Base-by-base conservation (phyloP, 2,113 vertebrate genomes). In the Spermophilus dauricus region DNA sequence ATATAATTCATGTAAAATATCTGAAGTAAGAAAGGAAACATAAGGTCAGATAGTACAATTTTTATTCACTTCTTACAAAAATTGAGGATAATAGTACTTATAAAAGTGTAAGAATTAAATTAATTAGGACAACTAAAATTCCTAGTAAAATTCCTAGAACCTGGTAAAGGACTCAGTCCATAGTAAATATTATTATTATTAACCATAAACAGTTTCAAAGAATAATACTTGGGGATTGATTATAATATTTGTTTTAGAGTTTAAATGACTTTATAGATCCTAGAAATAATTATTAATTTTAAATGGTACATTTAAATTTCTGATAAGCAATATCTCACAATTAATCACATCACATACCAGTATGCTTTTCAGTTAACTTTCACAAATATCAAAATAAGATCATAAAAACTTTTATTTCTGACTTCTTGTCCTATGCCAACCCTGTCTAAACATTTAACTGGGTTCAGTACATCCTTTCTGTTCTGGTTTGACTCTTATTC, bases 221-320 rank as follows among this genome's bases (percentile, higher is more conserved):
- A 73, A 12, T 75, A 42, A 45, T 17, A n/a, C 56, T 53, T 32
- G 13, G 34, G 32, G 12, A 34, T 8, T 77, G 69, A 34, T 48
- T 86, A 93, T 10, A 24, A 28, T 72, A 83, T 90, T 88, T 80
- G n/a, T 53, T 53, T 67, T 86, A 13, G 65, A 42, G 16, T 63
- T 93, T 91, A 77, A 91, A 6, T 24, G 13, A 80, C 61, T 95
- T 86, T 86, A 61, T 73, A 32, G 7, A 73, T 56, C 48, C 39
- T 84, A 73, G 82, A 87, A 87, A 83, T 37, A 63, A 77, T 87
- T 73, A 42, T 91, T 83, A 86, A 37, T 87, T 92, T 78, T 78
- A 69, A 94, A n/a, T 85, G 51, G 37, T 61, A 76, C 45, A 45
- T 45, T 45, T 45, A 45, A 45, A 45, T 45, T 78, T 48, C 39